Evolutionary conservation across 2,888 invertebrate genomes (phyloP).

Genomic region (Oasisia sp.): DNA sequence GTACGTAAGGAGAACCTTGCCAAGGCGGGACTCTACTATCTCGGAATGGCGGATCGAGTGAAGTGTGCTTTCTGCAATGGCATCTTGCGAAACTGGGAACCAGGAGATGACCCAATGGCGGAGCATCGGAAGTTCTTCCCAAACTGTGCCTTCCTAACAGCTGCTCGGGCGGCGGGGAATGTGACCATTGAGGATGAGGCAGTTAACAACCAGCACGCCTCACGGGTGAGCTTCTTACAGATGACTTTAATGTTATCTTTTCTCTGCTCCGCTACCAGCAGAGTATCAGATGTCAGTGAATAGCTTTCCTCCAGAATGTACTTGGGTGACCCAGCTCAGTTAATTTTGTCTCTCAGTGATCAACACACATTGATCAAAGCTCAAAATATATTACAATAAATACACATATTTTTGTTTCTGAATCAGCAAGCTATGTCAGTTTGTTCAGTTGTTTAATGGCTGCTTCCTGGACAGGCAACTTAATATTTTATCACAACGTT

Average conservation of each 20-base stretch:
- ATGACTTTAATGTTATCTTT: background rate
- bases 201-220: background rate
- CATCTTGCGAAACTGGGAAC: background rate
- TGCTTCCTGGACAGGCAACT: background rate
- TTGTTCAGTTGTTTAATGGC: too few relatives aligned
- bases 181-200: background rate
- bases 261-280: background rate
- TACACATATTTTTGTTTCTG: background rate
- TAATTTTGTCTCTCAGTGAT: background rate
- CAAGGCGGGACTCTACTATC: background rate
- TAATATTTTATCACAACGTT: background rate
- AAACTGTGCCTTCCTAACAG: background rate
- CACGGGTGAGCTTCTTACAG: background rate
- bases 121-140: conserved; percentile 4
- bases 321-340: background rate
- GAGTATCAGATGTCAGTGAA: too few relatives aligned
- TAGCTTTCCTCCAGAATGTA: background rate
- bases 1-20: background rate
- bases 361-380: background rate
- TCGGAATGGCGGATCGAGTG: background rate
- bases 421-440: background rate
- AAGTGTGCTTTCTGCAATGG: background rate
- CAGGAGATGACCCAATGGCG: background rate
- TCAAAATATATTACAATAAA: background rate
- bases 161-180: background rate